A percentile compares a stretch with the other conserved stretches of the same genome.
phyloP scores from a whole-genome alignment of 2,113 vertebrate species.

The Genyomyrus donnyi region DNA sequence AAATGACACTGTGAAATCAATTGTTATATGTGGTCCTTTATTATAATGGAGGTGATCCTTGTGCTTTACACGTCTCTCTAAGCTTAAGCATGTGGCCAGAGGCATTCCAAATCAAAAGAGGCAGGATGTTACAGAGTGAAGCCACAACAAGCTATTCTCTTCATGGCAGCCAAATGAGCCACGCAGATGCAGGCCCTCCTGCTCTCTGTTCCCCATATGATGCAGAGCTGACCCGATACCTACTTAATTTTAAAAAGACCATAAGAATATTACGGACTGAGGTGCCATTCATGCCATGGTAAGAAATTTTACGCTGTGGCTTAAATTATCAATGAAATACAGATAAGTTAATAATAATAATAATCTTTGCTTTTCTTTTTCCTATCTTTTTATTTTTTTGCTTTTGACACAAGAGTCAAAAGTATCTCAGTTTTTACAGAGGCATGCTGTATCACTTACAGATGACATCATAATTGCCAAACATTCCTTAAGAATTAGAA shows the following conservation, averaged over 20 bases:
- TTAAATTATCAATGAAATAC: neutral
- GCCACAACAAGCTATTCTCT: neutral
- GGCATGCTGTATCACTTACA: constrained; percentile 36
- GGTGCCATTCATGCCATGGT: constrained; percentile 22
- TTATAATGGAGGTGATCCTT: neutral
- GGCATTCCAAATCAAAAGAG: neutral
- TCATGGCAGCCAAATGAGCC: neutral
- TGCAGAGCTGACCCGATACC: neutral
- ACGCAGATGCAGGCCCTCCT: neutral
- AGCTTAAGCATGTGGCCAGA: neutral
- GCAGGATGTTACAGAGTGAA: neutral
- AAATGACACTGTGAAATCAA: neutral
- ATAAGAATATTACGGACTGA: constrained; percentile 8
- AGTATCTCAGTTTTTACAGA: constrained; percentile 32
- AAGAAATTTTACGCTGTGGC: constrained; percentile 26
- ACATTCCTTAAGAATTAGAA: constrained; percentile 56
- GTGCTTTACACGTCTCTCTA: neutral
- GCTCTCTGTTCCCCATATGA: neutral
- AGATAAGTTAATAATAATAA: neutral
- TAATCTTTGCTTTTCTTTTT: constrained; percentile 6
- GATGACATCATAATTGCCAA: constrained; percentile 43
- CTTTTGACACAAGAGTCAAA: constrained; percentile 15
- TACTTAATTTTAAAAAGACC: neutral
- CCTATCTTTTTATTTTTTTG: neutral
- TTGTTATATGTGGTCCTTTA: neutral